Conservation (phyloP, 1,140 invertebrate species). For the Hormaphis cornu region DNA sequence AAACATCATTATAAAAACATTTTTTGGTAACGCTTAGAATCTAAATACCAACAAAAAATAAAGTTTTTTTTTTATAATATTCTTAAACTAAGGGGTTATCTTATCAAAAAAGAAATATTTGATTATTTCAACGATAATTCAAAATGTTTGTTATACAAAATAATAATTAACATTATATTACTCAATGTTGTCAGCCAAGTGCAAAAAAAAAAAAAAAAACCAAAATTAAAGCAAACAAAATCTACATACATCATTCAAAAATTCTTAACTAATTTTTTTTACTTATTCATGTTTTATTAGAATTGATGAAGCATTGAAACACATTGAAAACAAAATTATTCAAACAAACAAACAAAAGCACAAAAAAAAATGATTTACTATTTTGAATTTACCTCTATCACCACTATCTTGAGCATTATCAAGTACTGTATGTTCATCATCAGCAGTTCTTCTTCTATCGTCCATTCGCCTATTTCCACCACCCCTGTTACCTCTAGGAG, state of each 20-base stretch:
- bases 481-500: constrained; percentile 29
- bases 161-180: too few species aligned
- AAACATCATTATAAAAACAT: too few species aligned
- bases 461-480: constrained; percentile 23
- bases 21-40: too few species aligned
- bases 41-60: too few species aligned
- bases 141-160: too few species aligned
- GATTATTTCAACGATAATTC: too few species aligned
- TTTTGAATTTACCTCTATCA: constrained; percentile 34
- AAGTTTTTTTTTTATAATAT: too few species aligned
- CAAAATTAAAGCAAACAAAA: constrained; percentile 3
- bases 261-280: background rate
- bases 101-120: too few species aligned
- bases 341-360: constrained; percentile 16
- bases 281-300: background rate
- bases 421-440: constrained; percentile 36
- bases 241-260: background rate
- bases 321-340: background rate
- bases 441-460: constrained; percentile 31
- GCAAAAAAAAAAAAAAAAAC: background rate
- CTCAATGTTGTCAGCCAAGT: background rate
- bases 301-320: background rate
- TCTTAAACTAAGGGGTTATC: too few species aligned
- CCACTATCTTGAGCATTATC: constrained; percentile 37
- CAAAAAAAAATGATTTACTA: background rate